Conservation (phyloP, 2,113 vertebrate species). For the Nesogale talazaci region DNA sequence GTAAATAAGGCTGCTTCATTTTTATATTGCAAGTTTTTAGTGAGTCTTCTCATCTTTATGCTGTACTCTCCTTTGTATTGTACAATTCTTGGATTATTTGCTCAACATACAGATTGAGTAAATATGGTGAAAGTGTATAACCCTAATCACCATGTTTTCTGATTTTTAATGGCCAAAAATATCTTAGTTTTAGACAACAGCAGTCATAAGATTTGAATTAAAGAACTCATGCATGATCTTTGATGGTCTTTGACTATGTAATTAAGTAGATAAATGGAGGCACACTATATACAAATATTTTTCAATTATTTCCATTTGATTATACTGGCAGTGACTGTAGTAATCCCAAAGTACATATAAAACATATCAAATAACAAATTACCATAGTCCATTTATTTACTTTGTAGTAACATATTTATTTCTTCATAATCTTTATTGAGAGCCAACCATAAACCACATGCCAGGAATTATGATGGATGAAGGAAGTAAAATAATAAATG, state of each 20-base stretch:
- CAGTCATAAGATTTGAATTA: not conserved
- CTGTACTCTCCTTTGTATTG: too few relatives aligned
- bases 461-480: slow-evolving; percentile 18
- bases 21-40: too few relatives aligned
- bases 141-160: too few relatives aligned
- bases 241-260: not conserved
- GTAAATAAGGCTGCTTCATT: too few relatives aligned
- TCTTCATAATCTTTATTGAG: not conserved
- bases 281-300: not conserved
- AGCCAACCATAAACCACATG: not conserved
- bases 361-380: slow-evolving; percentile 25
- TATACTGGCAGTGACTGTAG: not conserved
- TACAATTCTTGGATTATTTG: too few relatives aligned
- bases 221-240: not conserved
- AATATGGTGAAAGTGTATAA: too few relatives aligned
- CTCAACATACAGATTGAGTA: too few relatives aligned
- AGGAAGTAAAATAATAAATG: slow-evolving; percentile 11
- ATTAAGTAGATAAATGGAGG: not conserved
- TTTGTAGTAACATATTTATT: slow-evolving; percentile 15
- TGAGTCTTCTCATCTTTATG: too few relatives aligned
- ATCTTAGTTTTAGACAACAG: not conserved
- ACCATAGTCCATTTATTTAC: slow-evolving; percentile 3
- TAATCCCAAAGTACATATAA: not conserved
- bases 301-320: not conserved
- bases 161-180: not conserved